phyloP scores from a whole-genome alignment of 2,888 invertebrate genomes.

The Tetrapedia diversipes region DNA sequence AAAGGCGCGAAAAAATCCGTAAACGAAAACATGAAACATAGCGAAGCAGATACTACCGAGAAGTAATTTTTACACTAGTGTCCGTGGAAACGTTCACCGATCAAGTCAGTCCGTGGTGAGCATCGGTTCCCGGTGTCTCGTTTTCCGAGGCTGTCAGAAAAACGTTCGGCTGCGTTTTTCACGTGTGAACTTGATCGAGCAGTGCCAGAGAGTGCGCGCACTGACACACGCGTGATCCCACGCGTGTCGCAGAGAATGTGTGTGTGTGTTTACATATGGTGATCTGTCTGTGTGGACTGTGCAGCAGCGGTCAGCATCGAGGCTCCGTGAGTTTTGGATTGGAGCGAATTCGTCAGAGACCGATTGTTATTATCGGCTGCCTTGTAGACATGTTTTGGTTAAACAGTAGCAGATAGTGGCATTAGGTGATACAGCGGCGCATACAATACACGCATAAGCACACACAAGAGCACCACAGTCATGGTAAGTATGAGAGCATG shows the following conservation, averaged over 20 bases:
- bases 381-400: slow-evolving; percentile 55
- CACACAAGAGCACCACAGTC: slow-evolving; percentile 36
- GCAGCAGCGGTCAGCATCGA: slow-evolving; percentile 39
- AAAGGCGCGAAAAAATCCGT: slow-evolving; percentile 29
- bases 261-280: slow-evolving; percentile 61
- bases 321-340: slow-evolving; percentile 38
- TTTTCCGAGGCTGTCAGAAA: slow-evolving; percentile 19
- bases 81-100: neutral
- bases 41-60: neutral
- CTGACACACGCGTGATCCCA: slow-evolving; percentile 29
- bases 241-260: slow-evolving; percentile 34
- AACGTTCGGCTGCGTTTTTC: slow-evolving; percentile 31
- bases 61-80: slow-evolving; percentile 1
- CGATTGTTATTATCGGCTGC: slow-evolving; percentile 33
- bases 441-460: slow-evolving; percentile 32
- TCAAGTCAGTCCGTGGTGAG: neutral
- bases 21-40: neutral
- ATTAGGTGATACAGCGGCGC: slow-evolving; percentile 59
- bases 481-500: slow-evolving; percentile 60
- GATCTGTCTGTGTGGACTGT: slow-evolving; percentile 64
- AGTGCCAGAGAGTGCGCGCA: slow-evolving; percentile 44
- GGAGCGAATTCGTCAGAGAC: slow-evolving; percentile 38
- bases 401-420: slow-evolving; percentile 42
- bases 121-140: slow-evolving; percentile 4
- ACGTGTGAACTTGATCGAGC: slow-evolving; percentile 26